A percentile compares a stretch with the other conserved stretches of the same genome.
These are phyloP conservation scores for Galeopsomyia nigrocyanea DNA, from an alignment of 2,888 invertebrate genomes.

Conservation along the genomic window DNA sequence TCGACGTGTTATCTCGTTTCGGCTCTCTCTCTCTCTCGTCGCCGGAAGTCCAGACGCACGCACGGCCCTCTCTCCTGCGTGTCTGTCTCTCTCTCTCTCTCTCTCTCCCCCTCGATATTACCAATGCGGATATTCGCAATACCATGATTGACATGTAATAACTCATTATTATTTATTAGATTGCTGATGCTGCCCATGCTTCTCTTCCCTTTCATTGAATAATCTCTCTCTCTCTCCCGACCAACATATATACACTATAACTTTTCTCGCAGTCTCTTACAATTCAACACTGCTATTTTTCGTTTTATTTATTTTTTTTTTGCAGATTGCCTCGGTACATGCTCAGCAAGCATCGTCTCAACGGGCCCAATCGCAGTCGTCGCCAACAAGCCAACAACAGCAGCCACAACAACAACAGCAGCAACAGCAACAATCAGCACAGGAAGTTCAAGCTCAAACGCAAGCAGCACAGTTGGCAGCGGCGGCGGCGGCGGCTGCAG, in stretches of 20 bases:
- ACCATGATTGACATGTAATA: not conserved
- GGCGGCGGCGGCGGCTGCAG: slow-evolving; percentile 75
- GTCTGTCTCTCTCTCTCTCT: too few relatives aligned
- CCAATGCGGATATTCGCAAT: not conserved
- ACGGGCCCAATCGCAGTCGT: slow-evolving; percentile 48
- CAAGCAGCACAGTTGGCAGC: slow-evolving; percentile 62
- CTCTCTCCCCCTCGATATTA: slow-evolving; percentile 2
- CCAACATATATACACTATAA: too few relatives aligned
- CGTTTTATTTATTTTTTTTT: slow-evolving; percentile 47
- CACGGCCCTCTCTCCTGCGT: too few relatives aligned
- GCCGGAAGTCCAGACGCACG: slow-evolving; percentile 19
- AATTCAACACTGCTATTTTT: not conserved
- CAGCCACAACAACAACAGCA: slow-evolving; percentile 50
- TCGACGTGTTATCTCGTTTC: slow-evolving; percentile 55
- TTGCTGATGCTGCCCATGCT: not conserved
- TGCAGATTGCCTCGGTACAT: slow-evolving; percentile 67
- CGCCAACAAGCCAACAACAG: slow-evolving; percentile 44
- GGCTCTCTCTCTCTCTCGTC: slow-evolving; percentile 44
- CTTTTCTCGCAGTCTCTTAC: too few relatives aligned
- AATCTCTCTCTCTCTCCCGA: not conserved
- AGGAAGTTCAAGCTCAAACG: slow-evolving; percentile 59
- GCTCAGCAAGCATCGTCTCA: slow-evolving; percentile 57
- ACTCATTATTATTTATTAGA: not conserved
- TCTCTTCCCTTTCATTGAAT: slow-evolving; percentile 16
- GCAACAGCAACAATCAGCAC: slow-evolving; percentile 55